These are phyloP conservation scores for Volucella inflata DNA, from an alignment of 2,888 invertebrate species.

Conservation along the genomic window DNA sequence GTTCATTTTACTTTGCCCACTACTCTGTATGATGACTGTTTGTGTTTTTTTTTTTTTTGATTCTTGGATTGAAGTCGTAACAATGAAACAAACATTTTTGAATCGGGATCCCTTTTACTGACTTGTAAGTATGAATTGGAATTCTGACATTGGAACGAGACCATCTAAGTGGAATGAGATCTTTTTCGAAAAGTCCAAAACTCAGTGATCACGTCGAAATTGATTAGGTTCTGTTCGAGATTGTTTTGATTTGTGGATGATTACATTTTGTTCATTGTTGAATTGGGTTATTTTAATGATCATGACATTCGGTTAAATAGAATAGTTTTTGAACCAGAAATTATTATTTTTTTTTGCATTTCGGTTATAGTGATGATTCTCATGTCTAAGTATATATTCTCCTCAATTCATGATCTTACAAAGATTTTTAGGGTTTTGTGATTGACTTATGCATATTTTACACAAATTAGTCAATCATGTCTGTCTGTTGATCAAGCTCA, in stretches of 20 bases:
- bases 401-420: too few species aligned
- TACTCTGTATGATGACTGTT: not conserved
- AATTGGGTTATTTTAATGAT: not conserved
- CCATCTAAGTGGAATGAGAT: constrained; percentile 70
- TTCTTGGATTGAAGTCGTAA: constrained; percentile 36
- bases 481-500: too few species aligned
- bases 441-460: too few species aligned
- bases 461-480: too few species aligned
- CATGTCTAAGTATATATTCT: too few species aligned
- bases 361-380: too few species aligned
- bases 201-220: constrained; percentile 78
- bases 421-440: too few species aligned
- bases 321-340: too few species aligned
- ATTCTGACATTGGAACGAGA: constrained; percentile 55
- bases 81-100: constrained; percentile 5
- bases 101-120: constrained; percentile 27
- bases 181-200: constrained; percentile 74
- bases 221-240: constrained; percentile 74
- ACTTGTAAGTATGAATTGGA: constrained; percentile 30
- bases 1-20: constrained; percentile 23
- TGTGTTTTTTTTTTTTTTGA: constrained; percentile 21
- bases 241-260: constrained; percentile 65
- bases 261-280: not conserved
- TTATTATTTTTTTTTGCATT: too few species aligned
- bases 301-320: too few species aligned